Percentiles rank a stretch among this genome's conserved stretches.
Conservation (phyloP, 2,113 vertebrate genomes). For the Balaenoptera acutorostrata region DNA sequence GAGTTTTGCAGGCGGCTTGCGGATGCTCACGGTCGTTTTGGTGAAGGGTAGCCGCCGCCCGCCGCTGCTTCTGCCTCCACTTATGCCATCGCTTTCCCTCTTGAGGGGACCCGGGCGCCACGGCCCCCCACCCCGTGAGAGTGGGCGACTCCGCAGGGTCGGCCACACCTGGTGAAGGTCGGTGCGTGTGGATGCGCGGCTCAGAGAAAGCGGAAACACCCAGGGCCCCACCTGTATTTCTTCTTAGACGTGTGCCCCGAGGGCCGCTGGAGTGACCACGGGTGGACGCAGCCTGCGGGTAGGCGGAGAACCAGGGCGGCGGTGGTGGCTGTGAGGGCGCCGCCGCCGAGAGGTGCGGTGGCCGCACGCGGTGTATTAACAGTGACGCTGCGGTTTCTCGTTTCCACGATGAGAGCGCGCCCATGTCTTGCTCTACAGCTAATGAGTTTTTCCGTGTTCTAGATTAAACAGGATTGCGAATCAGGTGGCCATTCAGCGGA, state of each 20-base stretch:
- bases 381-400: neutral
- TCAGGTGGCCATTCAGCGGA: constrained; percentile 96
- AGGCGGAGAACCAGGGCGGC: neutral
- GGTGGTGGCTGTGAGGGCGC: neutral
- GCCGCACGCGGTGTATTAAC: neutral
- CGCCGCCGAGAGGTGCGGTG: neutral
- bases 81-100: too few relatives aligned
- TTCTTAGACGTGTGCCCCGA: neutral
- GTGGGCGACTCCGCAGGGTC: rapidly evolving
- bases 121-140: too few relatives aligned
- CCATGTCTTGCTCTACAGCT: constrained; percentile 58
- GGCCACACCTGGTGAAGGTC: rapidly evolving
- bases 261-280: neutral
- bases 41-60: too few relatives aligned
- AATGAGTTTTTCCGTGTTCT: constrained; percentile 75
- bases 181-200: neutral
- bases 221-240: neutral
- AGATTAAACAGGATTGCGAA: constrained; percentile 97
- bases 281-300: rapidly evolving
- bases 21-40: neutral
- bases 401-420: neutral
- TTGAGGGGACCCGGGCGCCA: neutral
- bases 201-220: rapidly evolving
- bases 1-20: too few relatives aligned
- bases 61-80: neutral